Conservation (phyloP, 2,113 vertebrate genomes). For the Tricholaema leucomelas region DNA sequence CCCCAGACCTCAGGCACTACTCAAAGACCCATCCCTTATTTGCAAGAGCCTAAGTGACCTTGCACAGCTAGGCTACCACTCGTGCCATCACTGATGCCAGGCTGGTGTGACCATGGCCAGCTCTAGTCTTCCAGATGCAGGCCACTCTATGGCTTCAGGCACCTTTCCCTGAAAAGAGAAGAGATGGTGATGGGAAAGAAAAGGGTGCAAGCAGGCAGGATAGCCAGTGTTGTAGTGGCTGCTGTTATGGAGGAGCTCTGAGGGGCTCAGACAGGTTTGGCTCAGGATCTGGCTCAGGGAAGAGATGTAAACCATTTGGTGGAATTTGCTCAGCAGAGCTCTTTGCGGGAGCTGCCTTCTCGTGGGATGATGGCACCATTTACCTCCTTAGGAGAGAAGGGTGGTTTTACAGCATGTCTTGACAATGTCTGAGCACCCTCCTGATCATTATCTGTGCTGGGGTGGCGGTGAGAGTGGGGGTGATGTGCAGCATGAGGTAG, state of each 20-base stretch:
- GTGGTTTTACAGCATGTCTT: neutral
- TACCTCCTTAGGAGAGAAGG: constrained; percentile 12
- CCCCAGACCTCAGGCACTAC: neutral
- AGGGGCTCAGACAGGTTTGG: neutral
- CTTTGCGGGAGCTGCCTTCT: neutral
- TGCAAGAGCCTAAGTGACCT: neutral
- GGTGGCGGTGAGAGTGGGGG: too few species aligned
- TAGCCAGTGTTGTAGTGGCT: neutral
- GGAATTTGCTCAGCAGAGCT: neutral
- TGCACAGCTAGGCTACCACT: neutral
- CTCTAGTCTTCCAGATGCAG: too few species aligned
- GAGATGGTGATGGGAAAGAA: neutral
- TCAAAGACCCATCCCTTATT: neutral
- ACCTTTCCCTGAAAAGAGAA: neutral
- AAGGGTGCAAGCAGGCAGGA: accelerated
- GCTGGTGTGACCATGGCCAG: neutral
- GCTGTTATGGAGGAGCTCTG: neutral
- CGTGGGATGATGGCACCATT: neutral
- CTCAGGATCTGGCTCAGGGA: neutral
- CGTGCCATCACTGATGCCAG: neutral
- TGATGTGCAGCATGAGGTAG: accelerated
- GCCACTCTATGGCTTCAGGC: neutral
- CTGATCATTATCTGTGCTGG: neutral
- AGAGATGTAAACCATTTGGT: neutral
- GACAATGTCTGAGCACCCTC: neutral